These are phyloP conservation scores for Pseudococcus longispinus DNA, from an alignment of 2,888 invertebrate species.

Conservation along the genomic window DNA sequence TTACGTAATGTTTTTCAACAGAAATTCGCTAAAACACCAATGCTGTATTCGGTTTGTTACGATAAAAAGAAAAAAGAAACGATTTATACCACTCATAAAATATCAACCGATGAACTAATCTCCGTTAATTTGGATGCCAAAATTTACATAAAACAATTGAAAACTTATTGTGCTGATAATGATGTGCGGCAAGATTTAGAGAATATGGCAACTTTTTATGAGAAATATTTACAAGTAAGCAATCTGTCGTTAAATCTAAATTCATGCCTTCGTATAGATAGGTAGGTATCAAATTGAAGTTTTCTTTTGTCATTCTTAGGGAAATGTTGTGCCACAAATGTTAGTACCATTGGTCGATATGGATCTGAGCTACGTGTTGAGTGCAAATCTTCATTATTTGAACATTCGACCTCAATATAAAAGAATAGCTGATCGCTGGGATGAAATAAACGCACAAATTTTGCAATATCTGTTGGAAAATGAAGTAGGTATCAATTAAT, in stretches of 20 bases:
- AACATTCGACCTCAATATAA: background rate
- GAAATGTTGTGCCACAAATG: background rate
- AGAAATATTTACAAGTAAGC: background rate
- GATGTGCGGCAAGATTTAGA: background rate
- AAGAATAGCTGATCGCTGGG: background rate
- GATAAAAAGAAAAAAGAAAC: background rate
- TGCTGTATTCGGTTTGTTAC: background rate
- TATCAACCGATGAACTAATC: background rate
- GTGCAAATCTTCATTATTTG: background rate
- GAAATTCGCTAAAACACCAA: background rate
- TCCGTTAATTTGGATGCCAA: background rate
- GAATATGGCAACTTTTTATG: background rate
- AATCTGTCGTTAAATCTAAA: too few relatives aligned
- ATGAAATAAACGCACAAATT: background rate
- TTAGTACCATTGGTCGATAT: background rate
- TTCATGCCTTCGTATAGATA: too few relatives aligned
- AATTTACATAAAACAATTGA: background rate
- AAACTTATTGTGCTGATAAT: background rate
- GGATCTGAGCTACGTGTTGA: background rate
- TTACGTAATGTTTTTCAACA: background rate
- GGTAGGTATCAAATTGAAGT: background rate
- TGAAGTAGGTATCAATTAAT: background rate
- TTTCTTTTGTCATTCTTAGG: background rate
- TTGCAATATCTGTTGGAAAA: background rate
- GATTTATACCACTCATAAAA: background rate